A percentile compares a stretch with the other conserved stretches of the same genome.
Conservation (phyloP, 2,113 vertebrate species). For the Gymnarchus niloticus region DNA sequence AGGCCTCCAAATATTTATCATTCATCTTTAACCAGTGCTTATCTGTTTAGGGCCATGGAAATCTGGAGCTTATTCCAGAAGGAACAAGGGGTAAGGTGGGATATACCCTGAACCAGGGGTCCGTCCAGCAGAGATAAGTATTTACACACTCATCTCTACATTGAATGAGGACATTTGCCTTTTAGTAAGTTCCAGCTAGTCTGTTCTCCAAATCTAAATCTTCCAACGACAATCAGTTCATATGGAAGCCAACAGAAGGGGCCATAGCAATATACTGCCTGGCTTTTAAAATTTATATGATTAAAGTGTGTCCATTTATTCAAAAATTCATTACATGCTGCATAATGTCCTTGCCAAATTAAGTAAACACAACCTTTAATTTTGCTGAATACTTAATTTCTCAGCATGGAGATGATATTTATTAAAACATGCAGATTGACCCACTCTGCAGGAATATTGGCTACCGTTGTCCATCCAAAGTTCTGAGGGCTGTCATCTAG, state of each 20-base stretch:
- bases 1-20: neutral
- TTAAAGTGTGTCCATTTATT: no score
- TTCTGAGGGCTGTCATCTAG: constrained; percentile 79
- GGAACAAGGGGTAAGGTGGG: no score
- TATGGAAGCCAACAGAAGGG: neutral
- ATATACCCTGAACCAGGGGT: neutral
- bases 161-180: neutral
- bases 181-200: neutral
- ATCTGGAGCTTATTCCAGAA: no score
- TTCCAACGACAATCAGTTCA: neutral
- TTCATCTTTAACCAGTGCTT: neutral
- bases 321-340: neutral
- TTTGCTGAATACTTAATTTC: neutral
- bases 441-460: constrained; percentile 84
- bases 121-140: neutral
- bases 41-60: no score
- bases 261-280: neutral
- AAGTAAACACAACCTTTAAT: neutral
- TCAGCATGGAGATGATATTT: constrained; percentile 15
- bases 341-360: neutral
- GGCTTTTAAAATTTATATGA: neutral
- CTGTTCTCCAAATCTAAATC: neutral
- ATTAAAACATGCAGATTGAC: constrained; percentile 45
- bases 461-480: constrained; percentile 90
- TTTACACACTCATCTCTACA: neutral